A percentile compares a stretch with the other conserved stretches of the same genome.
phyloP scores from a whole-genome alignment of 2,797 vertebrate genomes.

The Lacerta agilis region DNA sequence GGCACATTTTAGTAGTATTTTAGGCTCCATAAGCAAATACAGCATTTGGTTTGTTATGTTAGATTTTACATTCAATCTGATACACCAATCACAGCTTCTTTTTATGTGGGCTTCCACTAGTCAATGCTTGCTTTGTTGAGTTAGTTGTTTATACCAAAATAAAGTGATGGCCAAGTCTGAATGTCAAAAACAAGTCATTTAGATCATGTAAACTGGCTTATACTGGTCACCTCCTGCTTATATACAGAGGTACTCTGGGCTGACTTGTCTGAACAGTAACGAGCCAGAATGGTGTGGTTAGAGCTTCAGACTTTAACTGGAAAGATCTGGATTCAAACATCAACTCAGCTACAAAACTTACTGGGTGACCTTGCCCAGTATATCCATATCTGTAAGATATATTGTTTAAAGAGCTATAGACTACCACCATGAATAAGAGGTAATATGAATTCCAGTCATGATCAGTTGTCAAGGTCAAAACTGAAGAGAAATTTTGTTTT shows the following conservation, averaged over 20 bases:
- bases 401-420: background rate
- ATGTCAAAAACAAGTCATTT: background rate
- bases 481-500: too few relatives aligned
- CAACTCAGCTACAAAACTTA: background rate
- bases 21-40: too few relatives aligned
- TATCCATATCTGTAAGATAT: background rate
- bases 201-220: background rate
- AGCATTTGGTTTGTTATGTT: background rate
- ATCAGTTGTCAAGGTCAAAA: background rate
- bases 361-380: background rate
- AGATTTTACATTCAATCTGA: slow-evolving; percentile 11
- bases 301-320: background rate
- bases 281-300: background rate
- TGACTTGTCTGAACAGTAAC: background rate
- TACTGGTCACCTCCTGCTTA: background rate
- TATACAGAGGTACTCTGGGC: background rate
- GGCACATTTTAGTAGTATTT: background rate
- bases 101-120: background rate
- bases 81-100: background rate
- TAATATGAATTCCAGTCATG: background rate
- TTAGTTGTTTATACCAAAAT: slow-evolving; percentile 15
- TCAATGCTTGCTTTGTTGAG: slow-evolving; percentile 7
- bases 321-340: background rate
- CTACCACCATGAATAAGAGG: background rate
- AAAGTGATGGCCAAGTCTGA: slow-evolving; percentile 16